A percentile compares a stretch with the other conserved stretches of the same genome.
Evolutionary conservation across 2,113 vertebrate genomes (phyloP).

Genomic region (Apistogramma diplotaenia): DNA sequence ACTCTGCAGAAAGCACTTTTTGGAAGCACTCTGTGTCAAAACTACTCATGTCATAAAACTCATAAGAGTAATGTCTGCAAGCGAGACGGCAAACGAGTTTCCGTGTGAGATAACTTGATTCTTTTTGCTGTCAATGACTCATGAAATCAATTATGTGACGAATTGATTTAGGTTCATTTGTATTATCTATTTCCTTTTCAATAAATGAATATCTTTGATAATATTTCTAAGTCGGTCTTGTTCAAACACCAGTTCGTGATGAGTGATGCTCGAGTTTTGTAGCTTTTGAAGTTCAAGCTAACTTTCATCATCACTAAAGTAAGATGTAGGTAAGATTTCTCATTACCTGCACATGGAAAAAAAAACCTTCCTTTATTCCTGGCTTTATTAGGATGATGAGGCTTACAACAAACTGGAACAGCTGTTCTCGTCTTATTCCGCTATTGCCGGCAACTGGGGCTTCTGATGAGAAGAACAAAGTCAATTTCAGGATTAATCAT

Average conservation of each 20-base stretch:
- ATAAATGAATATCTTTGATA: slow-evolving; percentile 76
- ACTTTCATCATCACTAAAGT: slow-evolving; percentile 31
- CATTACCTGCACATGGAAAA: not conserved
- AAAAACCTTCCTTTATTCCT: not conserved
- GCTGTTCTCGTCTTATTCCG: slow-evolving; percentile 21
- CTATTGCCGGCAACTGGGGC: not conserved
- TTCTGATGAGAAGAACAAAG: slow-evolving; percentile 34
- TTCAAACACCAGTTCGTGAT: slow-evolving; percentile 30
- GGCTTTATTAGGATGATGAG: not conserved
- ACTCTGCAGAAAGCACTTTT: slow-evolving; percentile 61
- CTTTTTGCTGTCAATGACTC: slow-evolving; percentile 55
- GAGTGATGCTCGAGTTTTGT: not conserved
- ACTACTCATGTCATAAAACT: slow-evolving; percentile 44
- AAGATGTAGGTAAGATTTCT: not conserved
- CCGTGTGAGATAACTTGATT: slow-evolving; percentile 18
- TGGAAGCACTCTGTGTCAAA: slow-evolving; percentile 44
- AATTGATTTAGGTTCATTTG: slow-evolving; percentile 64
- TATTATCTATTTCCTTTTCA: slow-evolving; percentile 69
- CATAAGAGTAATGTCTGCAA: slow-evolving; percentile 38
- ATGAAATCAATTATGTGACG: slow-evolving; percentile 65
- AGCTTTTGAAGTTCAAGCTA: slow-evolving; percentile 25
- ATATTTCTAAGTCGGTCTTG: slow-evolving; percentile 49
- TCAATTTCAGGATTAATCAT: slow-evolving; percentile 57
- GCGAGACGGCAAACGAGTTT: slow-evolving; percentile 40
- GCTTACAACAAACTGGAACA: not conserved